Percentiles rank a stretch among this genome's conserved stretches.
Conservation (phyloP, 2,888 invertebrate genomes). For the Eucriotettix oculatus region DNA sequence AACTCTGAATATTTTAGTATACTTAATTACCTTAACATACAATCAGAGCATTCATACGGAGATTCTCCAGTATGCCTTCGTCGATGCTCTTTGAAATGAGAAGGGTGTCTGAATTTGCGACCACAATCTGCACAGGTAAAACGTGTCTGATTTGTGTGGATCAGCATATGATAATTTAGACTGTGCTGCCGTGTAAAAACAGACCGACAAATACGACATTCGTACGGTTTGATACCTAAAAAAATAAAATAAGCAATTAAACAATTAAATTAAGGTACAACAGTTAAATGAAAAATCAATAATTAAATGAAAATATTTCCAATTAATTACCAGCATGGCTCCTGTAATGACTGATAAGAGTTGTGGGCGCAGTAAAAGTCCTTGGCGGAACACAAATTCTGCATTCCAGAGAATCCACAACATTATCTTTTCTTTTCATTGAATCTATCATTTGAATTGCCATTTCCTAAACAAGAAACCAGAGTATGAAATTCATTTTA, state of each 20-base stretch:
- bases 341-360: slow-evolving; percentile 38
- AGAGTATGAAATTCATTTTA: neutral
- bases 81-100: slow-evolving; percentile 38
- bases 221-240: slow-evolving; percentile 38
- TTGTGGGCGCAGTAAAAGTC: slow-evolving; percentile 38
- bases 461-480: slow-evolving; percentile 23
- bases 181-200: slow-evolving; percentile 41
- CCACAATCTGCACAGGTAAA: slow-evolving; percentile 40
- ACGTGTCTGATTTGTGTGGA: slow-evolving; percentile 39
- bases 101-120: slow-evolving; percentile 39
- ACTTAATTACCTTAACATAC: slow-evolving; percentile 15
- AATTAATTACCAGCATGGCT: slow-evolving; percentile 32
- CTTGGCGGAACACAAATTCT: slow-evolving; percentile 36
- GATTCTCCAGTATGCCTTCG: slow-evolving; percentile 36
- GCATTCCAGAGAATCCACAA: slow-evolving; percentile 27
- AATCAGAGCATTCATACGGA: slow-evolving; percentile 32
- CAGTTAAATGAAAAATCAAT: neutral
- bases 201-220: slow-evolving; percentile 36
- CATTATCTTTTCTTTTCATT: slow-evolving; percentile 22
- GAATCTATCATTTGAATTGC: slow-evolving; percentile 31
- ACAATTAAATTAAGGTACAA: neutral
- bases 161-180: slow-evolving; percentile 41
- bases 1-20: too few relatives aligned
- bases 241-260: neutral
- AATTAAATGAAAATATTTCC: neutral